Conservation (phyloP, 2,113 vertebrate species). For the Ariopsis seemanni region DNA sequence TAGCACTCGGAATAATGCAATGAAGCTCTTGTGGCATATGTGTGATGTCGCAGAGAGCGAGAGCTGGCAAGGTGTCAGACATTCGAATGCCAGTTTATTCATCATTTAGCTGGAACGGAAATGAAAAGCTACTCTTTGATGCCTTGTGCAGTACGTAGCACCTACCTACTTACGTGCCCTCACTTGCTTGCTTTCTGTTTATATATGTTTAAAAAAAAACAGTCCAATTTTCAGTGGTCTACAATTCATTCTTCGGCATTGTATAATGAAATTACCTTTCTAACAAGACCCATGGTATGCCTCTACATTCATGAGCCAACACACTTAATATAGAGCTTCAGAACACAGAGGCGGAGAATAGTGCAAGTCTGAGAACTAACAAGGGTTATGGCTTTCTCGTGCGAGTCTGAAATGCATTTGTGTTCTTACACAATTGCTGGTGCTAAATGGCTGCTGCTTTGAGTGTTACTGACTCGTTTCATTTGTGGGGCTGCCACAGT, state of each 20-base stretch:
- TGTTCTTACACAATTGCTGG: background rate
- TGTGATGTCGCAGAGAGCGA: conserved; percentile 16
- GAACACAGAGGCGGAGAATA: background rate
- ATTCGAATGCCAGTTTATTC: conserved; percentile 46
- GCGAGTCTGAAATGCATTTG: background rate
- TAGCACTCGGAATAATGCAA: conserved; percentile 44
- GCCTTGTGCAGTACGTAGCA: background rate
- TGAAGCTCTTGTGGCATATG: conserved; percentile 40
- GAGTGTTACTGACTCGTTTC: conserved; percentile 24
- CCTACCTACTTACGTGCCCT: background rate
- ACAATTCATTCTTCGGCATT: background rate
- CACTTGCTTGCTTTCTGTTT: conserved; percentile 9
- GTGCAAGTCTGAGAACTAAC: background rate
- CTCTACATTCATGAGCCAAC: conserved; percentile 25
- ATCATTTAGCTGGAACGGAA: conserved; percentile 20
- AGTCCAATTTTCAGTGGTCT: background rate
- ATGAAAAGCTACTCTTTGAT: conserved; percentile 13
- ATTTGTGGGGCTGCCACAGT: background rate
- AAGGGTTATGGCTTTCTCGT: background rate
- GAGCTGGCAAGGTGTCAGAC: conserved; percentile 45
- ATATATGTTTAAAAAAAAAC: background rate
- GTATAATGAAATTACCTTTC: background rate
- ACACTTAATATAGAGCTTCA: conserved; percentile 1
- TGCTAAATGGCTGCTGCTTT: conserved; percentile 4
- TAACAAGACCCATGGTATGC: background rate